Conservation (phyloP, 2,888 invertebrate genomes). For the Dascillus cervinus region DNA sequence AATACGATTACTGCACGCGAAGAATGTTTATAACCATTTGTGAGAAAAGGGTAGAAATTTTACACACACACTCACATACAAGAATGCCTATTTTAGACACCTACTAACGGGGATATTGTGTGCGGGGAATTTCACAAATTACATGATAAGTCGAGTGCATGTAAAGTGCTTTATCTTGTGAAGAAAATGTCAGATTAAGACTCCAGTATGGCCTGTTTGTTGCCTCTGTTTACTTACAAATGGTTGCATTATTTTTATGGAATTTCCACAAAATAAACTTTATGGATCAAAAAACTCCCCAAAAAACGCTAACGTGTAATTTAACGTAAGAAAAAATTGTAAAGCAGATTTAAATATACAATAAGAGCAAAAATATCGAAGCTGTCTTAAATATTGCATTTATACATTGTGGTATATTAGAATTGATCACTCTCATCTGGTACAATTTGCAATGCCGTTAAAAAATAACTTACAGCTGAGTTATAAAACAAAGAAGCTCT, state of each 20-base stretch:
- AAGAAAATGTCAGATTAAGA: slow-evolving; percentile 12
- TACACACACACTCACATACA: too few relatives aligned
- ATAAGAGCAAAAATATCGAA: neutral
- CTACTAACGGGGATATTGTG: too few relatives aligned
- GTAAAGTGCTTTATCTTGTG: slow-evolving; percentile 10
- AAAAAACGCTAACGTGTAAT: neutral
- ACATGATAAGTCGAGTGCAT: slow-evolving; percentile 11
- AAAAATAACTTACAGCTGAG: too few relatives aligned
- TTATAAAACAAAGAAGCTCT: too few relatives aligned
- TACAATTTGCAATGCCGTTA: too few relatives aligned
- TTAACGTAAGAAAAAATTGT: neutral
- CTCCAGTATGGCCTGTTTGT: slow-evolving; percentile 8
- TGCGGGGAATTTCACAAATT: slow-evolving; percentile 11
- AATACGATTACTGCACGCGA: slow-evolving; percentile 7
- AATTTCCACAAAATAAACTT: neutral
- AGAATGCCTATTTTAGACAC: slow-evolving; percentile 10
- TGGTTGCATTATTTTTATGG: neutral
- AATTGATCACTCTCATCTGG: too few relatives aligned
- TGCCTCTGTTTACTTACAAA: slow-evolving; percentile 9
- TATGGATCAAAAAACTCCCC: neutral
- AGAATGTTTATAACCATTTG: slow-evolving; percentile 6
- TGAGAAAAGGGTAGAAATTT: too few relatives aligned
- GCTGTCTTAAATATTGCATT: too few relatives aligned
- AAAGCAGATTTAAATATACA: neutral
- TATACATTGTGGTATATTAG: too few relatives aligned